A percentile compares a stretch with the other conserved stretches of the same genome.
Conservation (phyloP, 2,888 invertebrate species). For the Apamea monoglypha region DNA sequence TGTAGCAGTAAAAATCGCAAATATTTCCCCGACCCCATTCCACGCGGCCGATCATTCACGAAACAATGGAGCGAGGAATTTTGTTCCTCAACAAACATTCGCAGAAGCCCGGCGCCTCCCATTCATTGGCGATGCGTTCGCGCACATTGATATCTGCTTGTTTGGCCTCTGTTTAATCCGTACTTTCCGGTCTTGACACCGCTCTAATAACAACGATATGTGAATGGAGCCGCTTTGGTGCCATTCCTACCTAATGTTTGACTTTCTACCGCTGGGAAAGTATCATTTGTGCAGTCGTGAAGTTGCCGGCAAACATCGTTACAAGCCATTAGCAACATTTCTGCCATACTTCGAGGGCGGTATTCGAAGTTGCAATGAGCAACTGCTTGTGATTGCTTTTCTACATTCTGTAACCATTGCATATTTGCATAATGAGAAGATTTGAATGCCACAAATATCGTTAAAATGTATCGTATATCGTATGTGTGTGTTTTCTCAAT, state of each 20-base stretch:
- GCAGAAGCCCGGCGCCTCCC: constrained; percentile 79
- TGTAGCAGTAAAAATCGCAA: constrained; percentile 61
- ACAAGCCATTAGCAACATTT: constrained; percentile 82
- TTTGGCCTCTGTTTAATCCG: constrained; percentile 82
- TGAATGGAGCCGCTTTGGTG: constrained; percentile 80
- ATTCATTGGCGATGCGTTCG: constrained; percentile 78
- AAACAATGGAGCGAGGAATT: constrained; percentile 85
- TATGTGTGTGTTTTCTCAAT: constrained; percentile 56
- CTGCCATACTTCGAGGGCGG: constrained; percentile 76
- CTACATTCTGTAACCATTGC: constrained; percentile 73
- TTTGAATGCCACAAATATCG: constrained; percentile 67
- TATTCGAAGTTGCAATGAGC: constrained; percentile 67
- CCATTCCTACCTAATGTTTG: constrained; percentile 84
- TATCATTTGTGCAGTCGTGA: constrained; percentile 81
- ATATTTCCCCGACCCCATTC: constrained; percentile 69
- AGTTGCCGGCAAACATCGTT: constrained; percentile 79
- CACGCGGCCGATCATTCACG: constrained; percentile 70
- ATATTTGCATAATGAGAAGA: constrained; percentile 75
- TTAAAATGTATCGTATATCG: constrained; percentile 63
- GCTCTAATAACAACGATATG: constrained; percentile 83
- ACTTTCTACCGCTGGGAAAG: constrained; percentile 88
- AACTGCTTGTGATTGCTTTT: constrained; percentile 69
- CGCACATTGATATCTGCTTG: constrained; percentile 78
- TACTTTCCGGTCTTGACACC: constrained; percentile 83
- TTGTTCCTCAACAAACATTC: constrained; percentile 81